Conservation (phyloP, 2,888 invertebrate species). For the Cheilosia vulpina region DNA sequence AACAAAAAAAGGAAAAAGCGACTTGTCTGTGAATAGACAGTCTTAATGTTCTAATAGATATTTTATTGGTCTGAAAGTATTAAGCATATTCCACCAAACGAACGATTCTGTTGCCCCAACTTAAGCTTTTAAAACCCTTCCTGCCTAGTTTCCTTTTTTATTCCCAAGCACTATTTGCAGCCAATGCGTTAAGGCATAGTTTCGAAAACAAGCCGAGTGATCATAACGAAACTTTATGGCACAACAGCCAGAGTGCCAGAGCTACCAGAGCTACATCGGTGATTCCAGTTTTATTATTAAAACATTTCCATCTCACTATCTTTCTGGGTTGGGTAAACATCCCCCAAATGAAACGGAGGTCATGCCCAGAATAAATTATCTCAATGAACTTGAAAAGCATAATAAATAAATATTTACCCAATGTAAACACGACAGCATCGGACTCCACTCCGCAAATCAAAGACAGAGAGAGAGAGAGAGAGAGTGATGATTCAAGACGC, state of each 20-base stretch:
- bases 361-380: constrained; percentile 36
- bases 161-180: too few species aligned
- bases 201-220: background rate
- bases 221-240: background rate
- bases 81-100: too few species aligned
- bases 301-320: constrained; percentile 17
- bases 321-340: constrained; percentile 15
- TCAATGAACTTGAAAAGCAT: constrained; percentile 48
- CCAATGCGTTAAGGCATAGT: too few species aligned
- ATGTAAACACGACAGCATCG: constrained; percentile 16
- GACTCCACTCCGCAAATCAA: background rate
- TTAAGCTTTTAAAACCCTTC: too few species aligned
- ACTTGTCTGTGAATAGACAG: too few species aligned
- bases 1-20: too few species aligned
- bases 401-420: constrained; percentile 32
- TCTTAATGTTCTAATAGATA: too few species aligned
- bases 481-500: background rate
- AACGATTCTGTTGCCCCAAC: too few species aligned
- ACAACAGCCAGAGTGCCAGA: background rate
- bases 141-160: too few species aligned
- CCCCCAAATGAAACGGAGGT: background rate
- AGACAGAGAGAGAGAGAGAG: background rate
- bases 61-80: too few species aligned
- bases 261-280: background rate
- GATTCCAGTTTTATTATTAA: background rate